A percentile compares a stretch with the other conserved stretches of the same genome.
phyloP scores from a whole-genome alignment of 2,113 vertebrate species.

The Saccopteryx bilineata region DNA sequence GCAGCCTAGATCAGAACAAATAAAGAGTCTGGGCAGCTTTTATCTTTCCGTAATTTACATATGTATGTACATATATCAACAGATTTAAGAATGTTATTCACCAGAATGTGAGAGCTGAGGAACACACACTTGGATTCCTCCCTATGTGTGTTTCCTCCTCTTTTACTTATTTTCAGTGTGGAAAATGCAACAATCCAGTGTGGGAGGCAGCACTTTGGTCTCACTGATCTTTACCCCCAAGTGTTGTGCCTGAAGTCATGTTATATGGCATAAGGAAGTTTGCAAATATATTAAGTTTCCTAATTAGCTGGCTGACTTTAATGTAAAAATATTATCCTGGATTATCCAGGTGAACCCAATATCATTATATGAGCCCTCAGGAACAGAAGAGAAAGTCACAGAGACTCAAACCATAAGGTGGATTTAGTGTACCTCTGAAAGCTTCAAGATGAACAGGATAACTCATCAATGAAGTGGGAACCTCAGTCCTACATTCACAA shows the following conservation, averaged over 20 bases:
- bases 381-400: not conserved
- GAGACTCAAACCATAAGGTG: not conserved
- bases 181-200: not conserved
- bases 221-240: not conserved
- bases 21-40: constrained; percentile 72
- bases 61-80: constrained; percentile 59
- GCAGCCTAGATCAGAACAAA: constrained; percentile 74
- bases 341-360: not conserved
- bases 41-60: constrained; percentile 73
- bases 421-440: not conserved
- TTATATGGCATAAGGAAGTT: not conserved
- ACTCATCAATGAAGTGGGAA: not conserved
- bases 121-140: not conserved
- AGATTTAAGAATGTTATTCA: constrained; percentile 34
- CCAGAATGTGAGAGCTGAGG: constrained; percentile 8
- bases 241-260: not conserved
- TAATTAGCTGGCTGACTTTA: not conserved
- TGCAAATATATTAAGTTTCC: not conserved
- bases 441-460: not conserved
- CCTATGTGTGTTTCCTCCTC: not conserved
- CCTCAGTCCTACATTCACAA: not conserved
- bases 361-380: not conserved
- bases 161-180: not conserved
- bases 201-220: not conserved
- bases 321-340: not conserved